Evolutionary conservation across 2,797 vertebrate genomes (phyloP).

Genomic region (Champsocephalus esox): DNA sequence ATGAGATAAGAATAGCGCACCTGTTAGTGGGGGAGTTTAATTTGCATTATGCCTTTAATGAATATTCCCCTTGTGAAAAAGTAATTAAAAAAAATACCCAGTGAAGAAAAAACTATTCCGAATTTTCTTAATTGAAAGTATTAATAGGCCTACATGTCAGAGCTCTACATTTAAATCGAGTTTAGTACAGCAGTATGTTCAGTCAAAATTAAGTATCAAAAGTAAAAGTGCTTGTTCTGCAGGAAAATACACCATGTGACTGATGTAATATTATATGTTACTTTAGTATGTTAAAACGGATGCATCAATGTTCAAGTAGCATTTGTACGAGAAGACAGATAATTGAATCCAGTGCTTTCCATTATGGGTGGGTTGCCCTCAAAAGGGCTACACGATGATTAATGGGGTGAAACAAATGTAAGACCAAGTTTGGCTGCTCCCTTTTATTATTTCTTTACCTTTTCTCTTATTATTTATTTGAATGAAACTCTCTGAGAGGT

Average conservation of each 20-base stretch:
- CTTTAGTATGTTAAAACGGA: not conserved
- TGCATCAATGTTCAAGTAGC: not conserved
- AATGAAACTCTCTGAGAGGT: not conserved
- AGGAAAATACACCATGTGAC: not conserved
- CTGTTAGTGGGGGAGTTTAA: conserved; percentile 20
- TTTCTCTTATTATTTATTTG: not conserved
- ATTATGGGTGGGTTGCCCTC: not conserved
- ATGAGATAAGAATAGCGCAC: conserved; percentile 23
- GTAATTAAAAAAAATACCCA: conserved; percentile 3
- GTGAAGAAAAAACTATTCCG: not conserved
- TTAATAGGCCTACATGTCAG: not conserved
- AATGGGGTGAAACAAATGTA: not conserved
- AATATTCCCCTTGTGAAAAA: conserved; percentile 8
- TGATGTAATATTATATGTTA: not conserved
- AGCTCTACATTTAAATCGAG: not conserved
- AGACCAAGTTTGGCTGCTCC: no score
- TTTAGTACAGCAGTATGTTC: not conserved
- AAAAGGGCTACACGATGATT: not conserved
- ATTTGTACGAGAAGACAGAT: not conserved
- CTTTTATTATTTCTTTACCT: not conserved
- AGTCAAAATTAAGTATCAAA: not conserved
- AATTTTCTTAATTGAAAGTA: not conserved
- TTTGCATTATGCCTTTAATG: not conserved
- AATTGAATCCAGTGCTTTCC: not conserved
- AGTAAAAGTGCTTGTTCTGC: not conserved